phyloP scores from a whole-genome alignment of 2,888 invertebrate species.

The Tineola bisselliella region DNA sequence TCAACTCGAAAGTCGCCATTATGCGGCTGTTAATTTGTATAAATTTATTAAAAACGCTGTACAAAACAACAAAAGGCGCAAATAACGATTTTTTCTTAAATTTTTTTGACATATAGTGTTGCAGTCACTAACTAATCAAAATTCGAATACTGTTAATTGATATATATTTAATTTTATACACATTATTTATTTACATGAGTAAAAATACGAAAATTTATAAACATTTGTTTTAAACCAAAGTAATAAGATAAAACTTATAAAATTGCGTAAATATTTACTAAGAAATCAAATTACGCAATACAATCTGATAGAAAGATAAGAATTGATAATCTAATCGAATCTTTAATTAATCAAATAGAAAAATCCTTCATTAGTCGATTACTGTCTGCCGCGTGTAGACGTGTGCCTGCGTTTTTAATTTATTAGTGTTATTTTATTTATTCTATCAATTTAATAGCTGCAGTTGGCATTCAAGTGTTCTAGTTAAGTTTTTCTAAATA shows the following conservation, averaged over 20 bases:
- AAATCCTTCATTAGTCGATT: neutral
- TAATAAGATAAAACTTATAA: neutral
- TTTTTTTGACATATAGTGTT: neutral
- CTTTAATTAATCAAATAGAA: neutral
- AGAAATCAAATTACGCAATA: neutral
- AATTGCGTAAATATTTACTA: neutral
- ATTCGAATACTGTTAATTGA: neutral
- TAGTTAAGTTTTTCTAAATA: neutral
- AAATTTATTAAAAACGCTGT: neutral
- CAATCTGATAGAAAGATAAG: neutral
- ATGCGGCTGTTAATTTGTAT: conserved; percentile 14
- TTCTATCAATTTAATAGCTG: neutral
- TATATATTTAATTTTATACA: neutral
- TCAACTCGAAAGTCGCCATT: conserved; percentile 66
- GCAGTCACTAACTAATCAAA: neutral
- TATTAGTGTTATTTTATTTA: neutral
- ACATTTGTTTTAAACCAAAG: neutral
- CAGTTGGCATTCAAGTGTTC: neutral
- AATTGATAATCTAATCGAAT: neutral
- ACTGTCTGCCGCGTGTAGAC: neutral
- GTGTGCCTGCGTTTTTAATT: neutral
- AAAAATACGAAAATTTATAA: neutral
- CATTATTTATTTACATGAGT: too few species aligned
- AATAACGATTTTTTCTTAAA: neutral
- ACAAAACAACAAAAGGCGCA: neutral